Conservation (phyloP, 2,888 invertebrate species). For the Pollenia griseotomentosa region DNA sequence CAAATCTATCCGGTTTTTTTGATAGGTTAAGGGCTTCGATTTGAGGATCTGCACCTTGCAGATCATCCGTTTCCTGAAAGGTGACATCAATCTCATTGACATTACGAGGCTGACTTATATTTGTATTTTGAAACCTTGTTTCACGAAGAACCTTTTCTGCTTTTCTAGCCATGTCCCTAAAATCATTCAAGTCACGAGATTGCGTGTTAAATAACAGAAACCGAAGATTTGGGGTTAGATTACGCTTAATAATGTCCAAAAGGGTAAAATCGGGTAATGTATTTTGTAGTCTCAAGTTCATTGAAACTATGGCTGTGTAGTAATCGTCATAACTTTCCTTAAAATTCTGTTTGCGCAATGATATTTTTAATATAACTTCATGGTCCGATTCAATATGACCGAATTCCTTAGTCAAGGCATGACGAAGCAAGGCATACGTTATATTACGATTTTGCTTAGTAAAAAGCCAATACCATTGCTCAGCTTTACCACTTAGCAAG, state of each 20-base stretch:
- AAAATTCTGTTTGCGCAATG: slow-evolving; percentile 11
- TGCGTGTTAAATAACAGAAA: slow-evolving; percentile 17
- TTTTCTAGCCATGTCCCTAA: not conserved
- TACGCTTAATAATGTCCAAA: slow-evolving; percentile 1
- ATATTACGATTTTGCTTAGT: slow-evolving; percentile 25
- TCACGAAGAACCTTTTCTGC: not conserved
- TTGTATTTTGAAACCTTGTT: not conserved
- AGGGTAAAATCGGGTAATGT: slow-evolving; percentile 11
- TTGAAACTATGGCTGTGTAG: slow-evolving; percentile 6
- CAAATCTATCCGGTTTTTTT: not conserved
- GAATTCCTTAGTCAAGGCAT: slow-evolving; percentile 26
- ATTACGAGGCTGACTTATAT: not conserved
- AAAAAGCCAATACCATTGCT: slow-evolving; percentile 24
- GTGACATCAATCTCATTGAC: not conserved
- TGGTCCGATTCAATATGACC: slow-evolving; percentile 15
- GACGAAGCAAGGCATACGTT: not conserved
- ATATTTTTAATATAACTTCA: slow-evolving; percentile 29
- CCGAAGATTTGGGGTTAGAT: not conserved
- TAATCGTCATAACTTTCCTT: slow-evolving; percentile 27
- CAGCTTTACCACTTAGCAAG: not conserved
- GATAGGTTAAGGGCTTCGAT: not conserved
- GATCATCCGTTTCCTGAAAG: not conserved
- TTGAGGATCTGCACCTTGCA: not conserved
- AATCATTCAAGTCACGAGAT: not conserved
- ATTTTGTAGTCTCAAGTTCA: not conserved